A percentile compares a stretch with the other conserved stretches of the same genome.
Conservation (phyloP, 2,797 vertebrate genomes). For the Oryzias dopingdopingensis region DNA sequence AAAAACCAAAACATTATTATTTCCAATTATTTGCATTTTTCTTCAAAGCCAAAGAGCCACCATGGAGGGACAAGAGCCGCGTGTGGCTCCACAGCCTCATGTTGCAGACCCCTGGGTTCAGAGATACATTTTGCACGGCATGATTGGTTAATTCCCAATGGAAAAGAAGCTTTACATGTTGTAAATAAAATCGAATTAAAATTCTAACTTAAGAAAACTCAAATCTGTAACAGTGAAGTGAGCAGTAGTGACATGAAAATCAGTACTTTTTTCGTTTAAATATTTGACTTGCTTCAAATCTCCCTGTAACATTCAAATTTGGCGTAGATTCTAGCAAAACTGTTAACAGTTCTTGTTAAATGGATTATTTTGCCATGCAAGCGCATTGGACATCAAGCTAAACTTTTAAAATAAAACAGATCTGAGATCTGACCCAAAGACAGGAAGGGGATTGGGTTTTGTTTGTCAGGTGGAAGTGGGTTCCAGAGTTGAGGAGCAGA, state of each 20-base stretch:
- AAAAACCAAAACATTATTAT: too few relatives aligned
- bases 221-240: background rate
- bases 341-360: background rate
- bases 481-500: too few relatives aligned
- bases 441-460: too few relatives aligned
- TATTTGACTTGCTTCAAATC: background rate
- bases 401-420: too few relatives aligned
- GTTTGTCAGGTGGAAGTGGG: too few relatives aligned
- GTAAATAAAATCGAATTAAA: slow-evolving; percentile 30
- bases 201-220: slow-evolving; percentile 9
- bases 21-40: too few relatives aligned
- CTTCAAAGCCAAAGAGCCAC: too few relatives aligned
- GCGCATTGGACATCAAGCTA: background rate
- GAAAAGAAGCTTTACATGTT: slow-evolving; percentile 8
- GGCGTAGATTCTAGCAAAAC: background rate
- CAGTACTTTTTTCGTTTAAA: too few relatives aligned
- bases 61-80: too few relatives aligned
- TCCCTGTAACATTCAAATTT: background rate
- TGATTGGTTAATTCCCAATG: slow-evolving; percentile 8
- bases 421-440: too few relatives aligned
- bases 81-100: too few relatives aligned
- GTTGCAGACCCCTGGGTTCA: slow-evolving; percentile 6
- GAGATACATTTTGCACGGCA: slow-evolving; percentile 20
- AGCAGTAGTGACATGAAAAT: background rate
- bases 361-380: background rate